A percentile compares a stretch with the other conserved stretches of the same genome.
phyloP scores from a whole-genome alignment of 1,140 invertebrate genomes.

The Grapholita molesta region DNA sequence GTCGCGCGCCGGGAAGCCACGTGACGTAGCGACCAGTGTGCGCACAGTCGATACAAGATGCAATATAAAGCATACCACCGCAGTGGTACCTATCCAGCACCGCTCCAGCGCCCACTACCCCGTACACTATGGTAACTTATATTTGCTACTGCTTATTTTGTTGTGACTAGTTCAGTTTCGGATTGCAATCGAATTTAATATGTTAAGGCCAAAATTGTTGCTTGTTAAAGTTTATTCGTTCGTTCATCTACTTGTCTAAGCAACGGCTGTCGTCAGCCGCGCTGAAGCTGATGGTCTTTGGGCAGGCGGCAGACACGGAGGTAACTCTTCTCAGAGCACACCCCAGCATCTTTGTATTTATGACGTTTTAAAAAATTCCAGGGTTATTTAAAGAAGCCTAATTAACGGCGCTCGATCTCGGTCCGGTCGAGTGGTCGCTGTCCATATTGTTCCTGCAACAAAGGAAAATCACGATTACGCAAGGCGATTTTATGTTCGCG shows the following conservation, averaged over 20 bases:
- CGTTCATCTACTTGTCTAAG: slow-evolving; percentile 66
- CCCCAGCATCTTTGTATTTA: slow-evolving; percentile 72
- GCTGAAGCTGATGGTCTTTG: slow-evolving; percentile 51
- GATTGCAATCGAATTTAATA: slow-evolving; percentile 26
- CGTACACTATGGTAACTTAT: slow-evolving; percentile 60
- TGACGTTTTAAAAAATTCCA: slow-evolving; percentile 41
- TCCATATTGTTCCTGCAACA: slow-evolving; percentile 73
- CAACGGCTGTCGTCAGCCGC: slow-evolving; percentile 71
- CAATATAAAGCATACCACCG: slow-evolving; percentile 75
- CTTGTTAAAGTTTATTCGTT: slow-evolving; percentile 19
- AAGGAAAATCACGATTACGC: slow-evolving; percentile 38
- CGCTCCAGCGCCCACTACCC: slow-evolving; percentile 32
- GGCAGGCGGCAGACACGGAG: slow-evolving; percentile 49
- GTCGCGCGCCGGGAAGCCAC: slow-evolving; percentile 78
- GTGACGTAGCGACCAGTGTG: slow-evolving; percentile 78
- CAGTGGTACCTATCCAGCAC: slow-evolving; percentile 51
- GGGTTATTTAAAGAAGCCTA: slow-evolving; percentile 37
- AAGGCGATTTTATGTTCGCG: slow-evolving; percentile 29
- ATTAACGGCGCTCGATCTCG: slow-evolving; percentile 29
- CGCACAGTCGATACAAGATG: slow-evolving; percentile 77
- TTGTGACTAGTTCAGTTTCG: slow-evolving; percentile 63
- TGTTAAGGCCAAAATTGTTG: slow-evolving; percentile 17
- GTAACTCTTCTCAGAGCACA: slow-evolving; percentile 62
- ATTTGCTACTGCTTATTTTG: slow-evolving; percentile 44
- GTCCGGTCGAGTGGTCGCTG: slow-evolving; percentile 34